Evolutionary conservation across 2,113 vertebrate genomes (phyloP).

Genomic region (Taurulus bubalis): DNA sequence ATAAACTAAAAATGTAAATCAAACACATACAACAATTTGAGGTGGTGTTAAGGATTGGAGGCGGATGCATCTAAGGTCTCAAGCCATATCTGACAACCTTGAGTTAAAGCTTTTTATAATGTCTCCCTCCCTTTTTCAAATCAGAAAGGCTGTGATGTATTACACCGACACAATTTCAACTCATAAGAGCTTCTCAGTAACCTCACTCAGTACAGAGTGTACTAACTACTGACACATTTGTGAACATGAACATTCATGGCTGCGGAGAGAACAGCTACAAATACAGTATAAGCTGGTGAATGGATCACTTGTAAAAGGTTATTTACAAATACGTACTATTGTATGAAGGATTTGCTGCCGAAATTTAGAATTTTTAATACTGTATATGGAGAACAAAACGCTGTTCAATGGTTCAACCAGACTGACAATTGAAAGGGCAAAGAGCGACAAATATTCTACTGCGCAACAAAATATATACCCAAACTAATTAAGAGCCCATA

Average conservation of each 20-base stretch:
- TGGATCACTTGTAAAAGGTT: background rate
- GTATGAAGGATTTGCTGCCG: background rate
- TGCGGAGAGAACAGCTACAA: constrained; percentile 20
- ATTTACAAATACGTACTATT: background rate
- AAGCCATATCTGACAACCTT: constrained; percentile 26
- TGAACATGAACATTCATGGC: constrained; percentile 34
- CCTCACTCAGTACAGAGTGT: constrained; percentile 47
- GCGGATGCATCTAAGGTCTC: constrained; percentile 6
- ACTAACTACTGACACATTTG: constrained; percentile 39
- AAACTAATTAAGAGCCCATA: background rate
- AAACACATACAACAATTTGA: constrained; percentile 11
- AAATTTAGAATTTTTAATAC: no score
- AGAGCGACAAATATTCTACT: background rate
- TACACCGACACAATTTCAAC: constrained; percentile 59
- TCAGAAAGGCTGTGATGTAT: constrained; percentile 14
- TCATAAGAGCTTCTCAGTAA: constrained; percentile 43
- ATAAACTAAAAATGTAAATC: constrained; percentile 32
- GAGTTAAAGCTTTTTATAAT: constrained; percentile 34
- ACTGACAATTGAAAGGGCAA: background rate
- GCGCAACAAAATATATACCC: background rate
- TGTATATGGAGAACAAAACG: background rate
- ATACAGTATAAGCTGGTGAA: constrained; percentile 11
- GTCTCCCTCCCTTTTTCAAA: constrained; percentile 16
- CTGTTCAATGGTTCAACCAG: background rate
- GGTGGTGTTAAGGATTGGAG: constrained; percentile 5